Base-by-base conservation (phyloP, 2,113 vertebrate genomes). In the Ciconia stormi region DNA sequence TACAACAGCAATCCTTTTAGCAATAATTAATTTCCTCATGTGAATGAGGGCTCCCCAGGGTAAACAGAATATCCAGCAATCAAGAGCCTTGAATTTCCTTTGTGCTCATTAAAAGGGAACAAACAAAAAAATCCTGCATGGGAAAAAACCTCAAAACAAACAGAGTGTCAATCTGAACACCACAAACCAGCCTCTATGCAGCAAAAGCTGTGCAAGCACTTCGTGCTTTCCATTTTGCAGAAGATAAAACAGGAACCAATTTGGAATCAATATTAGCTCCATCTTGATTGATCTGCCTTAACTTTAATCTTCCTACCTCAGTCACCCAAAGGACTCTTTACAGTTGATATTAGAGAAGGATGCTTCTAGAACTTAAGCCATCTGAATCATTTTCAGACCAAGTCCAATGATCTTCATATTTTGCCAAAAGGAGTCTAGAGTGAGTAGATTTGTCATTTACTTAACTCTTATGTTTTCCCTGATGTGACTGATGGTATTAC, bases 11-110 rank as follows among this genome's bases (percentile, higher is more conserved):
- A 53, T n/a, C n/a, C 38, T 82, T 90, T 73, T 34, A 80, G 26
- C 29, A 70, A 46, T 77, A 95, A 94, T 88, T 53, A 90, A 88
- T 93, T 91, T 91, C 62, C 16, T 77, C 40, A 36, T 23, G 72
- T 52, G 49, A 29, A 53, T 62, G 76, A 92, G n/a, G 5, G 34
- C 21, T 91, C 90, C 53, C 32, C 5, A 47, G 36, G 58, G 52
- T 63, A 79, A 89, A 77, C 22, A 63, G 29, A 90, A 49, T 36
- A 89, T 66, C 53, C 49, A 85, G 46, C 32, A 82, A 78, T 73
- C 58, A 86, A 70, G 12, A 79, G 15, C 16, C 46, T 82, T 88
- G 62, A 23, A 69, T 90, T 73, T 94, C 38, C 27, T 92, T 62
- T 92, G 32, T 77, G 62, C 16, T 94, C 18, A 67, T 85, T 85